A percentile compares a stretch with the other conserved stretches of the same genome.
Conservation (phyloP, 2,113 vertebrate species). For the Oxygymnocypris stewartii region DNA sequence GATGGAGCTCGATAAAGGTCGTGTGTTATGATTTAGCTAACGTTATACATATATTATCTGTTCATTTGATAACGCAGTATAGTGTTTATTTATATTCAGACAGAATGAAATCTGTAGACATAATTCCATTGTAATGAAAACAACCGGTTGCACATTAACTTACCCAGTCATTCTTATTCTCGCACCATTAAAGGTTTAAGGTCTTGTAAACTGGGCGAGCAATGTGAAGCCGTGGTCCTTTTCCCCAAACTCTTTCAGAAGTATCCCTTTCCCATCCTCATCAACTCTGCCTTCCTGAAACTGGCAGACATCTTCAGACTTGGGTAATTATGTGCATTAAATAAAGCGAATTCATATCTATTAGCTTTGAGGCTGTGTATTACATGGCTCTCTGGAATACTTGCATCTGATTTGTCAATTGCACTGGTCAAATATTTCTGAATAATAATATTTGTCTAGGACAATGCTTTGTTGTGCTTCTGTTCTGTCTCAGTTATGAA, state of each 20-base stretch:
- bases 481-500: neutral
- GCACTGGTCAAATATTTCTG: neutral
- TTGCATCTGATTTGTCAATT: neutral
- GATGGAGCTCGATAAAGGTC: slow-evolving; percentile 97
- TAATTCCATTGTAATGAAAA: neutral
- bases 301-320: slow-evolving; percentile 96
- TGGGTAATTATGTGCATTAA: slow-evolving; percentile 76
- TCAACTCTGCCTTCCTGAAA: slow-evolving; percentile 96
- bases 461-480: neutral
- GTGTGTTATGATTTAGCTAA: neutral
- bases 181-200: slow-evolving; percentile 74
- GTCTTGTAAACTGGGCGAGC: slow-evolving; percentile 94
- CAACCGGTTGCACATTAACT: neutral
- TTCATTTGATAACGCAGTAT: neutral
- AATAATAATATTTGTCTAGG: neutral
- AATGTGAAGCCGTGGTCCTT: slow-evolving; percentile 96
- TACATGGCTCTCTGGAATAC: neutral
- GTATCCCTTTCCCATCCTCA: slow-evolving; percentile 97
- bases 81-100: neutral
- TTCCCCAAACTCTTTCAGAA: slow-evolving; percentile 98
- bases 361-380: neutral
- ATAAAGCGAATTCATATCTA: neutral
- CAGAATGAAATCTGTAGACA: neutral
- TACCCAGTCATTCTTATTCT: neutral
- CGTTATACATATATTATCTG: neutral